phyloP scores from a whole-genome alignment of 1,140 invertebrate species.

The Neocloeon triangulifer region DNA sequence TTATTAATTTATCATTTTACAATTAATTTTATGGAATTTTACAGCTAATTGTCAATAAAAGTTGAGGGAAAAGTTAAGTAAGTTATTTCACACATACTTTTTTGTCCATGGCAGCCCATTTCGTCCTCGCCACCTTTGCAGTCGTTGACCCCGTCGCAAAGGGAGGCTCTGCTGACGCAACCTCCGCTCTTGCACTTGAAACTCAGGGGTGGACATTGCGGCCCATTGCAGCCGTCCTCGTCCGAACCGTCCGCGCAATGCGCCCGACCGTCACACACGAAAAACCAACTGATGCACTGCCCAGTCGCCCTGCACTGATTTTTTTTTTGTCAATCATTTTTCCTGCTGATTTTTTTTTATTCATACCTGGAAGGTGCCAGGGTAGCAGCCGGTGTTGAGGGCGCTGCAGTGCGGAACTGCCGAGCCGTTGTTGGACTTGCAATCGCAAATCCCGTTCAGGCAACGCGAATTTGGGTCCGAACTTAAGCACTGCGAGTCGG shows the following conservation, averaged over 20 bases:
- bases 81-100: conserved; percentile 18
- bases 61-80: conserved; percentile 1
- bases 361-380: conserved; percentile 64
- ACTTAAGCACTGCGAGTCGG: conserved; percentile 50
- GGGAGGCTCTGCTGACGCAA: conserved; percentile 47
- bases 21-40: no score
- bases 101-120: conserved; percentile 34
- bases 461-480: conserved; percentile 57
- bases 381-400: conserved; percentile 45
- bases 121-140: conserved; percentile 66
- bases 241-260: conserved; percentile 71
- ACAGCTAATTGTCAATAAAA: no score
- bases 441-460: conserved; percentile 55
- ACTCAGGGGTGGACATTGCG: conserved; percentile 26
- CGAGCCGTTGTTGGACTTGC: conserved; percentile 25
- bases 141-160: conserved; percentile 55
- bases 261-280: conserved; percentile 76
- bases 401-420: conserved; percentile 34
- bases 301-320: conserved; percentile 51
- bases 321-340: conserved; percentile 1
- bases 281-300: conserved; percentile 72
- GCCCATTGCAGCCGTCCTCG: conserved; percentile 29
- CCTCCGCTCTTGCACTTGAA: conserved; percentile 38
- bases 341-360: conserved; percentile 6
- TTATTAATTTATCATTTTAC: no score